These are phyloP conservation scores for Flabesymbios commensalis DNA, from an alignment of 2,888 invertebrate genomes.

Conservation along the genomic window DNA sequence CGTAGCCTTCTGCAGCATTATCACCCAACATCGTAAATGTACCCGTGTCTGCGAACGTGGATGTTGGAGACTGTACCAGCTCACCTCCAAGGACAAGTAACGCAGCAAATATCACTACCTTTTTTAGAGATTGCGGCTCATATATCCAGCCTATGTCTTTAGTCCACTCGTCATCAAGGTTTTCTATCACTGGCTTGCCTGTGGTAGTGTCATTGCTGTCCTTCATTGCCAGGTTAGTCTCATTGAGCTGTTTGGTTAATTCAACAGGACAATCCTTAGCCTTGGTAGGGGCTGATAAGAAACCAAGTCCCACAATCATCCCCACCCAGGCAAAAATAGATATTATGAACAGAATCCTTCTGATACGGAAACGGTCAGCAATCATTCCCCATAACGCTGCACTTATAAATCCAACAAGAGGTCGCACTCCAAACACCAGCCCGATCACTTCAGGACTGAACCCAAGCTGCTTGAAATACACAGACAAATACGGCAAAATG, in stretches of 20 bases:
- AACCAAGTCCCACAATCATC: slow-evolving; percentile 17
- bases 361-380: slow-evolving; percentile 22
- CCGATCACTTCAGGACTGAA: slow-evolving; percentile 29
- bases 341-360: slow-evolving; percentile 14
- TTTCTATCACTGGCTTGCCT: slow-evolving; percentile 1
- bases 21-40: slow-evolving; percentile 21
- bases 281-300: slow-evolving; percentile 12
- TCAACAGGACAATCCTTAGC: slow-evolving; percentile 1
- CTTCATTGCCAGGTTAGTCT: background rate
- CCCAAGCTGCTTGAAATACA: slow-evolving; percentile 30
- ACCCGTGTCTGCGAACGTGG: slow-evolving; percentile 24
- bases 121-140: background rate
- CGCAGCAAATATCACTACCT: slow-evolving; percentile 8
- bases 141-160: too few species aligned
- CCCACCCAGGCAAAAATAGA: slow-evolving; percentile 27
- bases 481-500: slow-evolving; percentile 25
- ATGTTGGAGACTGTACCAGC: slow-evolving; percentile 28
- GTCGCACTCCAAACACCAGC: slow-evolving; percentile 25
- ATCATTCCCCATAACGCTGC: slow-evolving; percentile 24
- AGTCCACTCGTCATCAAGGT: too few species aligned
- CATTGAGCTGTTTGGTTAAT: background rate
- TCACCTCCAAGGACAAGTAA: slow-evolving; percentile 25
- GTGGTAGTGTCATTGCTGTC: background rate
- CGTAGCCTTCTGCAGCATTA: slow-evolving; percentile 16
- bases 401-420: slow-evolving; percentile 25